A percentile compares a stretch with the other conserved stretches of the same genome.
phyloP scores from a whole-genome alignment of 2,113 vertebrate genomes.

The Loxodonta africana region DNA sequence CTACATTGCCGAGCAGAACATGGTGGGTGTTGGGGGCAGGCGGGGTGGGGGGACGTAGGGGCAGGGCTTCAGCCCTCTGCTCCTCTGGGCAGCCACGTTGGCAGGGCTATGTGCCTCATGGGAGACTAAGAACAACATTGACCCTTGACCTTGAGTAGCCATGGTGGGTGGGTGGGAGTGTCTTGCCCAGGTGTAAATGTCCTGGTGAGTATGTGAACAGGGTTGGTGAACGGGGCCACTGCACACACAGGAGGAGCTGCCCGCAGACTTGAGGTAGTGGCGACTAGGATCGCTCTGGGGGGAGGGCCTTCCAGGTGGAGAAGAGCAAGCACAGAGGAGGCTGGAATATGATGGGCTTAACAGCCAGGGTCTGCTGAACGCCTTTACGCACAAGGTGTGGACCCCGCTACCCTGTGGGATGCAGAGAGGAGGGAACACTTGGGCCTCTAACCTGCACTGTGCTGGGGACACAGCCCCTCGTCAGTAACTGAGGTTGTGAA shows the following conservation, averaged over 20 bases:
- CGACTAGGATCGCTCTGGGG: neutral
- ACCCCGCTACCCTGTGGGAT: neutral
- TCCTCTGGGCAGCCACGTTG: neutral
- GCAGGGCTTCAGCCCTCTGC: neutral
- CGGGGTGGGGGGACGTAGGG: neutral
- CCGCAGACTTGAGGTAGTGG: fast-evolving
- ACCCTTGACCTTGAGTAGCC: neutral
- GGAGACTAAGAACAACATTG: neutral
- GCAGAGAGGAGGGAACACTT: neutral
- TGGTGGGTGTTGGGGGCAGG: constrained; percentile 88
- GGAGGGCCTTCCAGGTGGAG: neutral
- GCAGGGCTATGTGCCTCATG: neutral
- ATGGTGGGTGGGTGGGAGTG: too few relatives aligned
- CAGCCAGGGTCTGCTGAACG: neutral
- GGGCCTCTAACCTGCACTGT: neutral
- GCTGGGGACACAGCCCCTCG: neutral
- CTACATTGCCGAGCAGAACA: constrained; percentile 98
- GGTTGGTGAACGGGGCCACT: too few relatives aligned
- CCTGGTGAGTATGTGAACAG: fast-evolving
- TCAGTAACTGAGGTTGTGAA: neutral
- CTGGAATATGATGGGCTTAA: neutral
- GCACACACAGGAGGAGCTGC: neutral
- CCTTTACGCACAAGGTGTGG: neutral
- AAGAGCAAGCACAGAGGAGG: neutral
- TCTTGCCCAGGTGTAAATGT: too few relatives aligned